Base-by-base conservation (phyloP, 2,113 vertebrate genomes). In the Pantherophis guttatus region DNA sequence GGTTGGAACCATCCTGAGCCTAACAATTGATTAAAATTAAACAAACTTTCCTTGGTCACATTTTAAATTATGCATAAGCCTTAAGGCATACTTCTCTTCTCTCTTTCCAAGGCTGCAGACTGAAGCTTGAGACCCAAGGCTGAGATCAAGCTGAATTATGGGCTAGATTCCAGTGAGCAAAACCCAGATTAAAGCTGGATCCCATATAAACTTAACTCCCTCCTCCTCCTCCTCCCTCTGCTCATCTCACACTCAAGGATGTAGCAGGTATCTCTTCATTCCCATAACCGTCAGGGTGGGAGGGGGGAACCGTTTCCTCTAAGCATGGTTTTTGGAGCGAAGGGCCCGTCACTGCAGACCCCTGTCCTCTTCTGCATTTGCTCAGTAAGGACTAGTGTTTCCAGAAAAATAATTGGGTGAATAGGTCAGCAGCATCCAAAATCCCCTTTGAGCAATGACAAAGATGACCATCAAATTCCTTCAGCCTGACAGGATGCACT, bases 141-240 rank as follows among this genome's bases (percentile, higher is more conserved):
- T 24, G 39, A 33, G 33, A 92, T 8, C 70, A 92, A 87, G 55
- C 0, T 2, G 52, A 90, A 58, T 29, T 4, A 6, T 19, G 48
- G n/a, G 29, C 86, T 92, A 26, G 15, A 2, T 12, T 0, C 0
- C 0, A 39, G 33, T 53, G 3, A 53, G 2, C 8, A 11, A 19
- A 55, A 26, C 26, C 24, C 11, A 81, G 1, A 2, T 29, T 0
- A 8, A 11, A 19, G 8, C 48, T 53, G 8, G 59, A 90, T n/a
- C 24, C 59, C 52, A 50, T 29, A 19, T 44, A 62, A 53, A 52
- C 3, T 2, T 29, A 11, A 21, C 29, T 53, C 26, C 29, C 5
- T 3, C 11, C 44, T 50, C 11, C 57, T 13, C 13, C 57, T 13
- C 13, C 57, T 13, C 13, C 29, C 39, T 3, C 7, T 5, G 8